Evolutionary conservation across 2,113 vertebrate species (phyloP), one percentile per base, ranked within the genome.

Genomic region (Clarias magur): DNA sequence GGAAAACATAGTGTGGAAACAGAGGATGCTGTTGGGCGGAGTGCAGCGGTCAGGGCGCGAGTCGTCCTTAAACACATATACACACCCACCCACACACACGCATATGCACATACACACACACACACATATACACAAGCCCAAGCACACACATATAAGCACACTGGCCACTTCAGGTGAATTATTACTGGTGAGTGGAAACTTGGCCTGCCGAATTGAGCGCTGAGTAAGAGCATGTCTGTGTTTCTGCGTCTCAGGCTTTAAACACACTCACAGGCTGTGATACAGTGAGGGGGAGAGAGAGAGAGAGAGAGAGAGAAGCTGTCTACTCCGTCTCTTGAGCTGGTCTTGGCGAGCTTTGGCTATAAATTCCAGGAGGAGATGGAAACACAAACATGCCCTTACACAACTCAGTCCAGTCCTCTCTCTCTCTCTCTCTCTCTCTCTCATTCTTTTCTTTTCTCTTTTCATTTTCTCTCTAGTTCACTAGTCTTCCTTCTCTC

Each of bases 111-210:
- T 72, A 85, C 91, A 91, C 88, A 92, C 91, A 12, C 72, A 86
- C 80, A 83, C 84, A 83, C 48, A 80, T 23, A 38, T 84, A 86
- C 84, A 89, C 88, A 89, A 67, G 83, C 90, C 91, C 88, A 93
- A 91, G 25, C 73, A 80, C 91, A 81, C 57, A 85, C 83, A 82
- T 78, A 87, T 60, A 80, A 60, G 30, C 91, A 92, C 88, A 93
- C 91, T 93, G 88, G 91, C 91, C 92, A 93, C 93, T 95, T 94
- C 92, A 93, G 92, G 91, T 93, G 94, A 96, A 94, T 95, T 94
- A 95, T 94, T 95, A 93, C 95, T 94, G 91, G 92, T 21, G 82
- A 93, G 92, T 95, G 94, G 95, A 95, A 95, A 95, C 94, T 95
- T 95, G 93, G 94, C 93, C 91, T 90, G 89, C 92, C 90, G 90